Base-by-base conservation (phyloP, 1,140 invertebrate species). In the Hermetia illucens region DNA sequence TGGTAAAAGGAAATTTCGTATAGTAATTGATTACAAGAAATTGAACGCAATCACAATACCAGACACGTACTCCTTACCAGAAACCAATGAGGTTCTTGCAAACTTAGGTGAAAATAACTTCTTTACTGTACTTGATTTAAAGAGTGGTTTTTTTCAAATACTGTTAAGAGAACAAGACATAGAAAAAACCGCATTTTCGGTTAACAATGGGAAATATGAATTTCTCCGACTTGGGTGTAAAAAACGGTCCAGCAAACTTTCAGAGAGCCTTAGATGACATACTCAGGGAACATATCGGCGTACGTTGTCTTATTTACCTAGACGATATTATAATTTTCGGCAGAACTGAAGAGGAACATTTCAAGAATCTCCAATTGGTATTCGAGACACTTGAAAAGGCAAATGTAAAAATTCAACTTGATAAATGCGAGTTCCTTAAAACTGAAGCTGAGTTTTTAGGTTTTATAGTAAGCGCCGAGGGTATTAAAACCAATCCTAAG, bases 61-160 rank as follows among this genome's bases (percentile, higher is more conserved):
- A 10, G 45, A 52, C n/a, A 21, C 19, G 5, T 32, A 32, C 30
- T 16, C 30, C 5, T 13, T 32, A 13, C 5, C 30, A 8, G 30
- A 32, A 32, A 6, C 70, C 58, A 55, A 62, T 19, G 53, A 65
- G 9, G 56, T 55, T 27, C 44, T 73, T 18, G 53, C 64, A 39
- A 46, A 48, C 27, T 34, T n/a, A 69, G 31, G 51, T 48, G 58
- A 59, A 20, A 44, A 49, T n/a, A 55, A 54, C 19, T 65, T 58
- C 43, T 70, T 70, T 45, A 55, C 59, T 10, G 30, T 32, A 17
- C 10, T 32, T 5, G 5, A 13, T 13, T 17, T 32, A 6, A 5
- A 13, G 16, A 32, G 30, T 17, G 5, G 13, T 32, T 32, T 32
- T 13, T 17, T 13, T 13, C 30, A 42, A 34, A 30, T 32, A 13